Evolutionary conservation across 2,888 invertebrate species (phyloP).

Genomic region (Caenorhabditis virilis): DNA sequence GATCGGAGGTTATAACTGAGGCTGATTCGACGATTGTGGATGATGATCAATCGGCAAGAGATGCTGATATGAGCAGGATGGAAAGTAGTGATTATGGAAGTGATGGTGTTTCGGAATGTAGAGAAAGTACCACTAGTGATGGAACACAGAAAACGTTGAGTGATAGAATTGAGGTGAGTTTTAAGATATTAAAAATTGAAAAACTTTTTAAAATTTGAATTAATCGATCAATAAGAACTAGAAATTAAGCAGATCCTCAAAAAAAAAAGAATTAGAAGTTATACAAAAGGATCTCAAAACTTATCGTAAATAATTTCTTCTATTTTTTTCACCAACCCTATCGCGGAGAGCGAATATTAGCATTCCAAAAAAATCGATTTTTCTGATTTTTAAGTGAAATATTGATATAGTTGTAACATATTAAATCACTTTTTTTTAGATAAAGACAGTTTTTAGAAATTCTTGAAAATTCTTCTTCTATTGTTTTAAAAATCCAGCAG

Average conservation of each 20-base stretch:
- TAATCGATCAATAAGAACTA: too few relatives aligned
- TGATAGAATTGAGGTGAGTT: constrained; percentile 46
- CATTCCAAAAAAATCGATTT: too few relatives aligned
- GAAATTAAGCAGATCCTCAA: too few relatives aligned
- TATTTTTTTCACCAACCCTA: too few relatives aligned
- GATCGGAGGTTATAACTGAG: constrained; percentile 6
- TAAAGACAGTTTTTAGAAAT: background rate
- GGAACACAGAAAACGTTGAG: constrained; percentile 46
- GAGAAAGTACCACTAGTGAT: constrained; percentile 39
- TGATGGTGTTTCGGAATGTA: constrained; percentile 40
- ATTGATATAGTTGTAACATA: background rate
- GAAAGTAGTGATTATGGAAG: constrained; percentile 47
- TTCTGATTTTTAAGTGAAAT: background rate
- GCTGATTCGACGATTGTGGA: constrained; percentile 33
- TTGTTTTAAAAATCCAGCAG: background rate
- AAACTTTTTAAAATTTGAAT: too few relatives aligned
- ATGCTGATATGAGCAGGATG: constrained; percentile 24
- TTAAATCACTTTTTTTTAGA: background rate
- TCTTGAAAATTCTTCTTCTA: constrained; percentile 1
- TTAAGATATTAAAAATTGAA: too few relatives aligned
- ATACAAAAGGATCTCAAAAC: too few relatives aligned
- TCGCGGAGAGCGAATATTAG: too few relatives aligned
- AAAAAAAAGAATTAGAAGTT: too few relatives aligned
- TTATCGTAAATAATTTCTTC: too few relatives aligned
- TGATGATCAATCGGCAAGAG: constrained; percentile 12